phyloP scores from a whole-genome alignment of 1,140 invertebrate genomes.

The Gonioctena quinquepunctata region DNA sequence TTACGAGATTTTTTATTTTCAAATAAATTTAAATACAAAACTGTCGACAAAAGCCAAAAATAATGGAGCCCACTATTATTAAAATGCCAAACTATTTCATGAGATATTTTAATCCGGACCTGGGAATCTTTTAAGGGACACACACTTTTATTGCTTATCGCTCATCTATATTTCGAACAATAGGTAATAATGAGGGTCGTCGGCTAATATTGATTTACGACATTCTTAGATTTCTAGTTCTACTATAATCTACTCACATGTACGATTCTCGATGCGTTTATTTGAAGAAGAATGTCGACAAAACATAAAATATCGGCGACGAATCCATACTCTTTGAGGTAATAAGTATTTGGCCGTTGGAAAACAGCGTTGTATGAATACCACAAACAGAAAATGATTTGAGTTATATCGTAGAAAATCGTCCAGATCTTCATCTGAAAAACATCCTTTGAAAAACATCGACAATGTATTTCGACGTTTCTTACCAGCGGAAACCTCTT shows the following conservation, averaged over 20 bases:
- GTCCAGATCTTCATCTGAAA: constrained; percentile 4
- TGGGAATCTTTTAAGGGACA: too few species aligned
- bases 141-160: too few species aligned
- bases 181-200: too few species aligned
- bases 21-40: too few species aligned
- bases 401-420: background rate
- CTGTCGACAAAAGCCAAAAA: too few species aligned
- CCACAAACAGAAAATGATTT: background rate
- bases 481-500: background rate
- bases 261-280: background rate
- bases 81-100: too few species aligned
- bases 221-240: too few species aligned
- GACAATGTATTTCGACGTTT: background rate
- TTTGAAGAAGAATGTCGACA: background rate
- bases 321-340: background rate
- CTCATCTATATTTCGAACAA: too few species aligned
- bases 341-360: background rate
- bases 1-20: too few species aligned
- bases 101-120: too few species aligned
- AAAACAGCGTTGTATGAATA: background rate
- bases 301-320: background rate
- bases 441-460: background rate
- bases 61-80: too few species aligned
- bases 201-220: too few species aligned
- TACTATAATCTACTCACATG: background rate